Conservation (phyloP, 2,113 vertebrate species). For the Malaclemys terrapin region DNA sequence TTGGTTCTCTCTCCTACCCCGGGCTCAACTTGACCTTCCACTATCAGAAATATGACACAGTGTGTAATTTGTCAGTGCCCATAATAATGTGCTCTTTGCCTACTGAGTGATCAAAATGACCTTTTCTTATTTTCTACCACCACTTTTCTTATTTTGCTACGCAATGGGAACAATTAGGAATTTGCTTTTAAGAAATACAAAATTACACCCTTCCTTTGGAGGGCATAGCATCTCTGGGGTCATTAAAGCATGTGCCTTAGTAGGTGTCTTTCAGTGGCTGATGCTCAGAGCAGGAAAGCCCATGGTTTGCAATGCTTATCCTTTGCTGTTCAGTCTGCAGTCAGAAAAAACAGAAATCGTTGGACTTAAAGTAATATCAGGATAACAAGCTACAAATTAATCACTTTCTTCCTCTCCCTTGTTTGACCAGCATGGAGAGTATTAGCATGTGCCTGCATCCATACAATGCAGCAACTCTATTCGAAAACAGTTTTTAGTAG, state of each 20-base stretch:
- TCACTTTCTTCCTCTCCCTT: constrained; percentile 14
- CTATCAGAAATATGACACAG: constrained; percentile 61
- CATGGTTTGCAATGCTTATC: neutral
- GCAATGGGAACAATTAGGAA: constrained; percentile 45
- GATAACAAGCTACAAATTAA: constrained; percentile 22
- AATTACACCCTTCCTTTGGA: neutral
- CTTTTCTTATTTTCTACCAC: constrained; percentile 44
- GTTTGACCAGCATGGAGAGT: neutral
- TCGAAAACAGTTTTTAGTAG: neutral
- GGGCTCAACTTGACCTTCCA: constrained; percentile 80
- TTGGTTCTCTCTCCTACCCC: constrained; percentile 77
- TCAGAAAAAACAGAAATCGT: constrained; percentile 29
- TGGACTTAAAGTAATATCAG: constrained; percentile 33
- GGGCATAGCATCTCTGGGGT: neutral
- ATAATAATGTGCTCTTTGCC: constrained; percentile 52
- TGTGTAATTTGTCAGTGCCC: constrained; percentile 52
- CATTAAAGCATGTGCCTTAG: neutral
- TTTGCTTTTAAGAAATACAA: constrained; percentile 34
- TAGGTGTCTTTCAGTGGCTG: neutral
- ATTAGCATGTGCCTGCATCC: constrained; percentile 3
- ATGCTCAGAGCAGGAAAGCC: neutral
- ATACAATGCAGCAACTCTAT: rapidly evolving
- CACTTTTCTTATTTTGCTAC: constrained; percentile 54
- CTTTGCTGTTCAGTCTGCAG: neutral
- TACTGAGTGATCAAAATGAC: constrained; percentile 28